Conservation (phyloP, 2,797 vertebrate species). For the Nothura maculosa region DNA sequence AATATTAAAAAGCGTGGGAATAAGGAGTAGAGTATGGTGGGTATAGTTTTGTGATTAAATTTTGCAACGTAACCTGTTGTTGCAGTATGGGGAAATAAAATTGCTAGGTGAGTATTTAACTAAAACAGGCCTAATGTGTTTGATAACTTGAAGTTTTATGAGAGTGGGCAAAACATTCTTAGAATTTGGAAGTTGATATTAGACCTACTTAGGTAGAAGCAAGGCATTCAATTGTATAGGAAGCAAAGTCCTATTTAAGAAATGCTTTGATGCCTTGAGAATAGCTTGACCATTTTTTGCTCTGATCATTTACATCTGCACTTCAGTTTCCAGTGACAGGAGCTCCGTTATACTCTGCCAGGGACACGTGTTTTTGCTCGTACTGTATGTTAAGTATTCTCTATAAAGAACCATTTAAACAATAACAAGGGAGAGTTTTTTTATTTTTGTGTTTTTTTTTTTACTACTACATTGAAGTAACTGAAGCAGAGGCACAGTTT, state of each 20-base stretch:
- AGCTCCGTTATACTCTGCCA: not conserved
- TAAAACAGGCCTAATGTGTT: not conserved
- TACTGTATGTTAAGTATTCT: fast-evolving
- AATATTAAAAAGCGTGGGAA: constrained; percentile 70
- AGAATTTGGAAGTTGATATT: constrained; percentile 30
- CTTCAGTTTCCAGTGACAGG: not conserved
- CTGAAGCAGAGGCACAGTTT: not conserved
- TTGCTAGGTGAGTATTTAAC: not conserved
- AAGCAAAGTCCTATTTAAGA: not conserved
- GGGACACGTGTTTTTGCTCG: constrained; percentile 27
- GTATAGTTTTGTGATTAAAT: constrained; percentile 36
- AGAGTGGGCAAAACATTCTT: not conserved
- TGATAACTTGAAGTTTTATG: not conserved
- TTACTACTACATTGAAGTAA: not conserved
- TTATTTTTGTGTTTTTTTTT: too few species aligned
- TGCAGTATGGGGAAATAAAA: constrained; percentile 40
- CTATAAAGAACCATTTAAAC: not conserved
- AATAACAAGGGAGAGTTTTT: not conserved
- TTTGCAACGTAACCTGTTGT: constrained; percentile 29
- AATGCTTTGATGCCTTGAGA: not conserved
- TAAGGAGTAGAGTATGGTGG: constrained; percentile 8
- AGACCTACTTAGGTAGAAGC: not conserved
- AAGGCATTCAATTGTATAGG: not conserved
- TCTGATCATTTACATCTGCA: not conserved
- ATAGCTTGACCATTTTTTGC: constrained; percentile 3